Evolutionary conservation across 30 jellyfish, hydroid and myxozoan species (phyloP).

Genomic region (Sanderia malayensis): DNA sequence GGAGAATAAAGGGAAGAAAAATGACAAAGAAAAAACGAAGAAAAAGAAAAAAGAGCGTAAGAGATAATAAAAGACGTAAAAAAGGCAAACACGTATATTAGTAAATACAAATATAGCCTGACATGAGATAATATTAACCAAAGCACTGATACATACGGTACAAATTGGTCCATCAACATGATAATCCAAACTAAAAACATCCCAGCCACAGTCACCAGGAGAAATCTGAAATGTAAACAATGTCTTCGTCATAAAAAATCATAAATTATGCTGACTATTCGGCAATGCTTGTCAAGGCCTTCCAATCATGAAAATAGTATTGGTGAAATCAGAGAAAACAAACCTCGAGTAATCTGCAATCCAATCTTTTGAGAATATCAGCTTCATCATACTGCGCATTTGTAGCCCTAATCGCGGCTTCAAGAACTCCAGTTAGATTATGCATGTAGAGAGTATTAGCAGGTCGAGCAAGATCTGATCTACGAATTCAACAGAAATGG

Average conservation of each 20-base stretch:
- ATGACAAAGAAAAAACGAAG: background rate
- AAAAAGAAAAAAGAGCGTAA: background rate
- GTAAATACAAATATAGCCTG: no score
- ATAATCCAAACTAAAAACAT: conserved; percentile 92
- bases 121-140: no score
- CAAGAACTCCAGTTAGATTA: conserved; percentile 91
- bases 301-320: no score
- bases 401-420: conserved; percentile 95
- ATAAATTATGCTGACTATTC: no score
- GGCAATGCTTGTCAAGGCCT: no score
- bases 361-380: conserved; percentile 86
- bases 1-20: no score
- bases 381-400: conserved; percentile 98
- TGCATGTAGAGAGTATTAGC: conserved; percentile 93
- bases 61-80: no score
- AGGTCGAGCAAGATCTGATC: conserved; percentile 95
- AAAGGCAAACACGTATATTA: no score
- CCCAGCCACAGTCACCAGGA: conserved; percentile 99
- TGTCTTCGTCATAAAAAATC: no score
- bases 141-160: no score
- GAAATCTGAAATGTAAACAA: conserved; percentile 67
- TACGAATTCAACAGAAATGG: conserved; percentile 5
- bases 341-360: conserved; percentile 94
- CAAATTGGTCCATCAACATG: conserved; percentile 98
- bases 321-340: no score